Conservation (phyloP, 37 sponge, comb jelly and placozoan species). For the Halichondria panicea region DNA sequence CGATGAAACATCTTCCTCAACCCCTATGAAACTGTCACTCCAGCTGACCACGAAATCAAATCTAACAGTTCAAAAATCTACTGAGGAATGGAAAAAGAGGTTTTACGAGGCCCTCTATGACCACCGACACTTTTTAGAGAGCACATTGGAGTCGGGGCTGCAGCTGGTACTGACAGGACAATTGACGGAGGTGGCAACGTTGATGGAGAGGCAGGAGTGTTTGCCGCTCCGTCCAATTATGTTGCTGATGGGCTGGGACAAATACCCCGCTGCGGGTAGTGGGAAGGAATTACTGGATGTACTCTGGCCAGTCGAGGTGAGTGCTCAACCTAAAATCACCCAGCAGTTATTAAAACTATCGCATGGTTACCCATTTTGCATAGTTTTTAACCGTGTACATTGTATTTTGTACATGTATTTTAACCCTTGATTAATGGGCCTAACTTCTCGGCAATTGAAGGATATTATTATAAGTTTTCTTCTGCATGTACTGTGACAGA, state of each 20-base stretch:
- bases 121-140: conserved; percentile 69
- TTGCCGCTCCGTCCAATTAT: conserved; percentile 70
- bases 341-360: background rate
- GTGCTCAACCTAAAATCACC: background rate
- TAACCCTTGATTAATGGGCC: too few relatives aligned
- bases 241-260: conserved; percentile 89
- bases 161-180: conserved; percentile 58
- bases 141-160: conserved; percentile 68
- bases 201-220: conserved; percentile 55
- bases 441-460: too few relatives aligned
- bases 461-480: too few relatives aligned
- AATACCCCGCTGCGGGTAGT: conserved; percentile 53
- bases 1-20: background rate
- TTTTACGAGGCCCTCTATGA: conserved; percentile 51
- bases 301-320: conserved; percentile 68
- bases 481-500: too few relatives aligned
- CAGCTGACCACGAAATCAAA: too few relatives aligned
- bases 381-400: too few relatives aligned
- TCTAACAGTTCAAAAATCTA: background rate
- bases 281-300: conserved; percentile 77
- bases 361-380: too few relatives aligned
- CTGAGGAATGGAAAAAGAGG: conserved; percentile 53
- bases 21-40: too few relatives aligned
- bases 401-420: too few relatives aligned
- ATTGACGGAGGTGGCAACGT: conserved; percentile 52